Percentiles rank a stretch among this genome's conserved stretches.
Conservation (phyloP, 2,113 vertebrate species). For the Toxotes chatareus region DNA sequence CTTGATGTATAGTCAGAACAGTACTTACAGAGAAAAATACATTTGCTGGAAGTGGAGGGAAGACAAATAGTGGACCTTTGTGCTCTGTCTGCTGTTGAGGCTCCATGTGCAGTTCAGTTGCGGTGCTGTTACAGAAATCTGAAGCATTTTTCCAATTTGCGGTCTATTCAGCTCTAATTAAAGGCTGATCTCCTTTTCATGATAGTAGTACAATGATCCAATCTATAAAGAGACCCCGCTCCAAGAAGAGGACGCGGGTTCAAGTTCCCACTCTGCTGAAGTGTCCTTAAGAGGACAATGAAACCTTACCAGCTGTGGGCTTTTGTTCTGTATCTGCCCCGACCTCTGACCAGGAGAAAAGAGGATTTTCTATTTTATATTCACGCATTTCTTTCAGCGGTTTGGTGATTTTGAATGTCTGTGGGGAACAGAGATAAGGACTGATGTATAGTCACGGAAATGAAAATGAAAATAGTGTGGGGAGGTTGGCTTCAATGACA, state of each 20-base stretch:
- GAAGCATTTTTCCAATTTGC: not conserved
- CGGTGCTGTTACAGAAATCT: not conserved
- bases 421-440: slow-evolving; percentile 22
- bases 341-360: not conserved
- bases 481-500: slow-evolving; percentile 6
- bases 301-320: not conserved
- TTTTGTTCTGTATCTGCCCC: not conserved
- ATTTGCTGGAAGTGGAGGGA: too few species aligned
- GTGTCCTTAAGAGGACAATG: slow-evolving; percentile 12
- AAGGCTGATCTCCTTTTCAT: not conserved
- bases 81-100: too few species aligned
- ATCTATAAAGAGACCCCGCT: not conserved
- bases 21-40: too few species aligned
- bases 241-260: not conserved
- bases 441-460: not conserved
- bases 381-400: not conserved
- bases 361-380: slow-evolving; percentile 9
- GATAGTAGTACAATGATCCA: slow-evolving; percentile 12
- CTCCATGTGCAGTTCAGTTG: not conserved
- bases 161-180: slow-evolving; percentile 5
- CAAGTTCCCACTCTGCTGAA: slow-evolving; percentile 11
- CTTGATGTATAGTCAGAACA: too few species aligned
- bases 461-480: slow-evolving; percentile 6
- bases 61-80: too few species aligned
- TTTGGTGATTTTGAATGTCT: slow-evolving; percentile 8